Conservation (phyloP, 2,797 vertebrate species). For the Fringilla coelebs region DNA sequence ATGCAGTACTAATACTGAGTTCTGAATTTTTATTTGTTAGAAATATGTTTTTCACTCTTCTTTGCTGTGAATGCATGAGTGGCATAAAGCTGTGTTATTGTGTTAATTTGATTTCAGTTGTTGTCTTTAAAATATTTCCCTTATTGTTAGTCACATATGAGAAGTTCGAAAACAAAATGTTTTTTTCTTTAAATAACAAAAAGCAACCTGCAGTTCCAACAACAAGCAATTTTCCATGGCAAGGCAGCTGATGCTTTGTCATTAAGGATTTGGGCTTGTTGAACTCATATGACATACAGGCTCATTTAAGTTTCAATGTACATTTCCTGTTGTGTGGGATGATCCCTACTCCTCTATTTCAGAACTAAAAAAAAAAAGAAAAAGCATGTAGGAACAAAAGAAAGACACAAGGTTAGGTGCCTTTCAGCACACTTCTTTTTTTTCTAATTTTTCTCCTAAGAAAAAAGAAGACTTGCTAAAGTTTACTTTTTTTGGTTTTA, state of each 20-base stretch:
- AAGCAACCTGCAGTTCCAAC: neutral
- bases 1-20: neutral
- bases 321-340: constrained; percentile 37
- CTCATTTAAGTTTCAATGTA: neutral
- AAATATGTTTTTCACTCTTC: neutral
- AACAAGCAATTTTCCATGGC: neutral
- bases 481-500: neutral
- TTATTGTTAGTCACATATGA: constrained; percentile 6
- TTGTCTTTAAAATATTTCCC: neutral
- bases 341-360: neutral
- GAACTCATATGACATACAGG: neutral
- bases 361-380: neutral
- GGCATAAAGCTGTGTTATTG: neutral
- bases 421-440: neutral
- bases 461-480: neutral
- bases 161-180: neutral
- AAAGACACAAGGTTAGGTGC: neutral
- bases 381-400: neutral
- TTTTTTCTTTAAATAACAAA: constrained; percentile 22
- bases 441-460: neutral
- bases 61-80: neutral
- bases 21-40: neutral
- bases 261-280: constrained; percentile 22
- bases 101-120: neutral
- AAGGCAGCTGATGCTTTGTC: constrained; percentile 10